Percentiles rank a stretch among this genome's conserved stretches.
These are phyloP conservation scores for Sterrhoptilus dennistouni DNA, from an alignment of 2,113 vertebrate species.

Conservation along the genomic window DNA sequence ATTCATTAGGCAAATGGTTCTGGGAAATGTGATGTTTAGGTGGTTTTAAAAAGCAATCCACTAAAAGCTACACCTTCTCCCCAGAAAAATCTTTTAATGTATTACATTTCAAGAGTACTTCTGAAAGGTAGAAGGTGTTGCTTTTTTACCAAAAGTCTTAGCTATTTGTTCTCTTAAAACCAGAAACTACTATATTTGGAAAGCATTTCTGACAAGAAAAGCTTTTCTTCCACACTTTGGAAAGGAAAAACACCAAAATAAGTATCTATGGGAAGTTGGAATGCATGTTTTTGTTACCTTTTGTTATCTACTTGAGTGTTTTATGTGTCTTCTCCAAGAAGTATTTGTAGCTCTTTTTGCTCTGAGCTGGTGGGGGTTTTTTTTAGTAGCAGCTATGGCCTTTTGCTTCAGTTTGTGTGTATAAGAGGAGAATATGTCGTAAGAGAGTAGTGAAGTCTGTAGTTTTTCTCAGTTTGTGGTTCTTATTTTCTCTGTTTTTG, in stretches of 20 bases:
- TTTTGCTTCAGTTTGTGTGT: background rate
- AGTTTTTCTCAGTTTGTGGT: background rate
- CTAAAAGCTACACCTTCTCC: background rate
- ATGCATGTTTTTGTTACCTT: background rate
- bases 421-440: background rate
- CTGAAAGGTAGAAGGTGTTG: background rate
- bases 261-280: background rate
- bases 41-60: slow-evolving; percentile 14
- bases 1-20: slow-evolving; percentile 28
- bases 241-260: background rate
- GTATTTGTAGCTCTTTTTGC: background rate
- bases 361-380: background rate
- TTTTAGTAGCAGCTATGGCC: background rate
- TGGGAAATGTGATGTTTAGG: background rate
- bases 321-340: background rate
- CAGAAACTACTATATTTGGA: background rate
- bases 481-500: background rate
- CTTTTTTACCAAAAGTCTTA: background rate
- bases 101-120: background rate
- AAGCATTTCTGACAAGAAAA: background rate
- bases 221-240: background rate
- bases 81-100: background rate
- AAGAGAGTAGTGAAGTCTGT: background rate
- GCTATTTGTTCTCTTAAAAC: background rate
- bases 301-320: background rate